Conservation (phyloP, 2,797 vertebrate species). For the Phaenicophaeus curvirostris region DNA sequence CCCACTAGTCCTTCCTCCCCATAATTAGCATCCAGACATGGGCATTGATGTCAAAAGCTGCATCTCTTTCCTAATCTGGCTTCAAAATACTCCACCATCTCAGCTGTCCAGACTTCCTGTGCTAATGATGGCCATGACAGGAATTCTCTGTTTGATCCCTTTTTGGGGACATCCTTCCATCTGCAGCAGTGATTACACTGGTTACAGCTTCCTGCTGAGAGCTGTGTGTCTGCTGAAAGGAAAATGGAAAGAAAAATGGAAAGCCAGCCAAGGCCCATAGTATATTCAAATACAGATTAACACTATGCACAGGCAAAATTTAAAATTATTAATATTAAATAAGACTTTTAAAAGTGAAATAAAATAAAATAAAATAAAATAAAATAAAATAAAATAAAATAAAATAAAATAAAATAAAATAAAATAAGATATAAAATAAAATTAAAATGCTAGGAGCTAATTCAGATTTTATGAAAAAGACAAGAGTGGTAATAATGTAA, state of each 20-base stretch:
- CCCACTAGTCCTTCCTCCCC: not conserved
- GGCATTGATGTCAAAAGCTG: not conserved
- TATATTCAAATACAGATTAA: not conserved
- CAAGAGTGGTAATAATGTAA: not conserved
- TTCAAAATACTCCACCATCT: not conserved
- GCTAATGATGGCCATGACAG: constrained; percentile 30
- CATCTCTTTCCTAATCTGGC: constrained; percentile 30
- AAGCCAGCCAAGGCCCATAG: not conserved
- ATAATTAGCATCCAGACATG: not conserved
- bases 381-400: not conserved
- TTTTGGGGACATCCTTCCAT: constrained; percentile 25
- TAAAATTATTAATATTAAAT: not conserved
- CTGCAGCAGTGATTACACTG: constrained; percentile 9
- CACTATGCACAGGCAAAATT: not conserved
- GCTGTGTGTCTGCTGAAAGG: not conserved
- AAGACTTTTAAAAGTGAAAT: not conserved
- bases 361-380: not conserved
- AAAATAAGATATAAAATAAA: not conserved
- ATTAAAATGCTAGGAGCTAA: not conserved
- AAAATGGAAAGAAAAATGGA: constrained; percentile 13
- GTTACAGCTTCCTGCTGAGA: constrained; percentile 23
- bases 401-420: not conserved
- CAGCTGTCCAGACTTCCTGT: constrained; percentile 36
- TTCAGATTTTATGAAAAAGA: not conserved
- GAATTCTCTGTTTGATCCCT: constrained; percentile 47